Conservation (phyloP, 2,113 vertebrate genomes). For the Silurus glanis region DNA sequence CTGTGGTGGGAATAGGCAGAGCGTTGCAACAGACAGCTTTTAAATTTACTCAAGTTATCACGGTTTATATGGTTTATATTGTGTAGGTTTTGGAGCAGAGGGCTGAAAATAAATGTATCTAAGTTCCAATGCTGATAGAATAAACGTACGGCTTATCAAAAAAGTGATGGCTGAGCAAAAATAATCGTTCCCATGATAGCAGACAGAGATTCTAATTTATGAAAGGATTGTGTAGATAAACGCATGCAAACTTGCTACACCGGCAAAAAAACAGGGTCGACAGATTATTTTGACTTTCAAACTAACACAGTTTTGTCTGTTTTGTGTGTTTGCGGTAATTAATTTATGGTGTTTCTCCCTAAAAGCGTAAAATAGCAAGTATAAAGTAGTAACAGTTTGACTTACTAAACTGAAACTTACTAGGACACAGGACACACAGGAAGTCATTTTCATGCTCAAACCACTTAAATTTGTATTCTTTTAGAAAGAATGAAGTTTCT, state of each 20-base stretch:
- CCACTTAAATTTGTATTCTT: not conserved
- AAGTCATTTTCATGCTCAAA: not conserved
- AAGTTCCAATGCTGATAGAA: constrained; percentile 19
- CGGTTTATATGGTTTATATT: constrained; percentile 7
- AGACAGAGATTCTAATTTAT: not conserved
- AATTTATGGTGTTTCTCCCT: not conserved
- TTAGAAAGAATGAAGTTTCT: not conserved
- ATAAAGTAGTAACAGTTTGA: not conserved
- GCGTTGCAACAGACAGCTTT: constrained; percentile 15
- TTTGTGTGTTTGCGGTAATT: not conserved
- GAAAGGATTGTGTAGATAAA: not conserved
- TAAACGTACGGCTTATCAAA: constrained; percentile 22
- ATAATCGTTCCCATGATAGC: not conserved
- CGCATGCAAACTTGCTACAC: not conserved
- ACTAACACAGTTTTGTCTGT: not conserved
- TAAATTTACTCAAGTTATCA: constrained; percentile 29
- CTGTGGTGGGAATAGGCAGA: constrained; percentile 4
- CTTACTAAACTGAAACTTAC: not conserved
- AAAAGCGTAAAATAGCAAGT: not conserved
- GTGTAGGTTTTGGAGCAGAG: not conserved
- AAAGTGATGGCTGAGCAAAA: constrained; percentile 21
- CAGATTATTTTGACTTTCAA: not conserved
- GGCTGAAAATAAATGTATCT: not conserved
- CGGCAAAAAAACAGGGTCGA: not conserved
- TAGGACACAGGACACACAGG: not conserved